Evolutionary conservation across 1,140 invertebrate genomes (phyloP), one percentile per base, ranked within the genome.

Genomic region (Leptopilina clavipes): DNA sequence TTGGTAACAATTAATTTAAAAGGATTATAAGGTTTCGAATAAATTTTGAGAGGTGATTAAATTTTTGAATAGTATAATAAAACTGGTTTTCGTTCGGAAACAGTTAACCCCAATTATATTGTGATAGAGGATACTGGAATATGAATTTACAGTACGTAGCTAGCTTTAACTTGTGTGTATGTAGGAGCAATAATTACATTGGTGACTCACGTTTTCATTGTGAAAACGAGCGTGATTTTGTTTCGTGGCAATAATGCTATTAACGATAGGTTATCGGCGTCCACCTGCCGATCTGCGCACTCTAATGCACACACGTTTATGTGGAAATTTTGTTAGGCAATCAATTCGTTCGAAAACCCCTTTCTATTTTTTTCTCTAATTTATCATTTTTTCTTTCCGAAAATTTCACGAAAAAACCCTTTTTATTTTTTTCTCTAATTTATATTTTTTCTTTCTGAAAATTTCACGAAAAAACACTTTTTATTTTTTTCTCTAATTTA

Each of bases 221-320:
- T 65, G 59, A 65, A 65, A 65, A 37, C 25, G 25, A 65, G 22
- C 59, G 59, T 65, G 59, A 65, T 65, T 65, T 65, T 65, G 14
- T 65, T 65, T 65, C 11, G 59, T 65, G 59, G 59, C 59, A 65
- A 65, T 65, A 65, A 65, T 65, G 59, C 25, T 65, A 65, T 65
- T 65, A 65, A 65, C 59, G 59, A 65, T 65, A 31, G 59, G 59
- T 65, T 65, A 65, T 65, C 59, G 25, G 22, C 25, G 59, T 31
- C 11, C 59, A 65, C 59, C 59, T 65, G 56, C 18, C 56, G 18
- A 59, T 19, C 19, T 11, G 59, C 22, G 25, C 14, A 65, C 22
- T n/a, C 22, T n/a, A 65, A 14, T 65, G 25, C 25, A 31, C 59
- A 31, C 59, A 31, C 59, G 59, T 65, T 65, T 31, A 65, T 37